Conservation (phyloP, 2,113 vertebrate species). For the pig (Sus scrofa) region DNA sequence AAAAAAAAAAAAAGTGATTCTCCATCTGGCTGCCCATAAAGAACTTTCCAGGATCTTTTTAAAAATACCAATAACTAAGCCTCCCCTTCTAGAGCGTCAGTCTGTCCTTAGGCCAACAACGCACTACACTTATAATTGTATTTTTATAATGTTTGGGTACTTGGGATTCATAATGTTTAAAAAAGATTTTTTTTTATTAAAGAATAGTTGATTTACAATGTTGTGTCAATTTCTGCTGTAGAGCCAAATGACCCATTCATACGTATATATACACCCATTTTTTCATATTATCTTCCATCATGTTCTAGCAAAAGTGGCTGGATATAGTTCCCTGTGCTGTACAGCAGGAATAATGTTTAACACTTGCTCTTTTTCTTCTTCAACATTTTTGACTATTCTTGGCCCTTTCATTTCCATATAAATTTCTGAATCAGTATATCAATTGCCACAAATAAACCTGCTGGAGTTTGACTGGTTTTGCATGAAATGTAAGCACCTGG, state of each 20-base stretch:
- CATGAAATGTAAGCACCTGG: neutral
- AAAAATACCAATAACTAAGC: neutral
- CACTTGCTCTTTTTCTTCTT: neutral
- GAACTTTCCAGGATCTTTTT: neutral
- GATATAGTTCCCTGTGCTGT: no score
- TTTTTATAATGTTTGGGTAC: neutral
- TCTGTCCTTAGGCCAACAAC: neutral
- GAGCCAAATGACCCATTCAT: no score
- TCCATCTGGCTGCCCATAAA: neutral
- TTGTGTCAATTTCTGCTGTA: no score
- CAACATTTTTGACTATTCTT: neutral
- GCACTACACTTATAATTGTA: neutral
- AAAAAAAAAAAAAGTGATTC: neutral
- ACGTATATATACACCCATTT: no score
- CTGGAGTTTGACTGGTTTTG: neutral
- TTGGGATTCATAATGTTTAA: neutral
- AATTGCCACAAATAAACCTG: neutral
- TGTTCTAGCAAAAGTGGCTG: no score
- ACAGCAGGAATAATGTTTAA: neutral
- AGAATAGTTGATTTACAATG: no score
- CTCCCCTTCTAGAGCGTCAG: neutral
- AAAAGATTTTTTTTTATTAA: no score
- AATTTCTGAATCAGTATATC: constrained; percentile 11
- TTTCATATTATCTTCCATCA: no score
- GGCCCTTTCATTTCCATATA: neutral